Percentiles rank a stretch among this genome's conserved stretches.
These are phyloP conservation scores for Xestia rhomboidea DNA, from an alignment of 2,888 invertebrate genomes.

Conservation along the genomic window DNA sequence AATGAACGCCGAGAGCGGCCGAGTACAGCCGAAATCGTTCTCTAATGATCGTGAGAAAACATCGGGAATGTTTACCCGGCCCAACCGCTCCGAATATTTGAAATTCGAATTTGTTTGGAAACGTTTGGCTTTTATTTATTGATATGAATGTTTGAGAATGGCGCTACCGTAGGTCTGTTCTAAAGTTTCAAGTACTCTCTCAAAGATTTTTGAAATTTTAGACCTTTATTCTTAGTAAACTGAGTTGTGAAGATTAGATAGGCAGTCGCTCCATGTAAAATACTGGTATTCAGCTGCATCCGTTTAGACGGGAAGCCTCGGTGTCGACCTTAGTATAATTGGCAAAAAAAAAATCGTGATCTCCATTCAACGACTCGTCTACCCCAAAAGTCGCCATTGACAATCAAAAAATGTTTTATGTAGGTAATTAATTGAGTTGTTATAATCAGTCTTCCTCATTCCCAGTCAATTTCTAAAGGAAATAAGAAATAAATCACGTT, in stretches of 20 bases:
- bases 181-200: not conserved
- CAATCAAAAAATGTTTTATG: not conserved
- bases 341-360: too few relatives aligned
- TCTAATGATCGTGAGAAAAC: conserved; percentile 77
- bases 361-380: not conserved
- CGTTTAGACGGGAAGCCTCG: not conserved
- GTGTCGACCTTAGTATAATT: too few relatives aligned
- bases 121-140: conserved; percentile 58
- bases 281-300: not conserved
- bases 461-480: conserved; percentile 14
- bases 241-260: not conserved
- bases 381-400: not conserved
- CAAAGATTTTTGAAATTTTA: not conserved
- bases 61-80: conserved; percentile 66
- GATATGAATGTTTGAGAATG: conserved; percentile 39
- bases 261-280: not conserved
- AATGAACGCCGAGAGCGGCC: conserved; percentile 51
- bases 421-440: not conserved
- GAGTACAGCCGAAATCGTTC: conserved; percentile 62
- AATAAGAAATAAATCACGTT: conserved; percentile 22
- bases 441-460: not conserved
- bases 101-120: conserved; percentile 71
- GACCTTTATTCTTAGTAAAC: not conserved
- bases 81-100: conserved; percentile 66
- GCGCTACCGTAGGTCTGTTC: conserved; percentile 31